These are phyloP conservation scores for Phacellophora camtschatica DNA, from an alignment of 30 jellyfish, hydroid and myxozoan species.

Conservation along the genomic window DNA sequence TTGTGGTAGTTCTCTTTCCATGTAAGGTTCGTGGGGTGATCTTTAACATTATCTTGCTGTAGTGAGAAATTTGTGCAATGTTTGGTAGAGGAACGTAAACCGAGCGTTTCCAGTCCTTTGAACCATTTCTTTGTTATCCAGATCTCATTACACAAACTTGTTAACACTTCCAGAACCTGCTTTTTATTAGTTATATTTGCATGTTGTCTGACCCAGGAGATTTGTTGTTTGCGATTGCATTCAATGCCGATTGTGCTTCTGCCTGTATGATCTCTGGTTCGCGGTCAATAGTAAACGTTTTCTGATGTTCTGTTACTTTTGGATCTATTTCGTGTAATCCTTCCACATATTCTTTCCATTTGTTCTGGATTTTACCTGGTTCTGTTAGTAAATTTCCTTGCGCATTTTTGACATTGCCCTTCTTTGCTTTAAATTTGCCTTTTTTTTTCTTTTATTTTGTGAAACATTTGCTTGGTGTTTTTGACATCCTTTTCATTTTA, in stretches of 20 bases:
- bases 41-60: conserved; percentile 30
- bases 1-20: background rate
- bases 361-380: no score
- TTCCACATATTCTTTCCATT: conserved; percentile 7
- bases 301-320: background rate
- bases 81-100: conserved; percentile 10
- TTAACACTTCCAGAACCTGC: background rate
- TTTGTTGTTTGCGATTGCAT: background rate
- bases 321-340: background rate
- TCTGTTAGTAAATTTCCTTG: background rate
- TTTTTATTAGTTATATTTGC: conserved; percentile 31
- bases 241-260: background rate
- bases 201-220: conserved; percentile 25
- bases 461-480: background rate
- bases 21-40: background rate
- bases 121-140: conserved; percentile 37
- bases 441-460: background rate
- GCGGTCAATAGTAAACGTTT: background rate
- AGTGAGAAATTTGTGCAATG: background rate
- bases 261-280: conserved; percentile 1
- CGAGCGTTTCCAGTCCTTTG: background rate
- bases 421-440: background rate
- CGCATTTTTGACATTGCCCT: no score
- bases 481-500: background rate
- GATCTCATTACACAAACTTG: background rate